Evolutionary conservation across 2,888 invertebrate species (phyloP).

Genomic region (Ophion slaviceki): DNA sequence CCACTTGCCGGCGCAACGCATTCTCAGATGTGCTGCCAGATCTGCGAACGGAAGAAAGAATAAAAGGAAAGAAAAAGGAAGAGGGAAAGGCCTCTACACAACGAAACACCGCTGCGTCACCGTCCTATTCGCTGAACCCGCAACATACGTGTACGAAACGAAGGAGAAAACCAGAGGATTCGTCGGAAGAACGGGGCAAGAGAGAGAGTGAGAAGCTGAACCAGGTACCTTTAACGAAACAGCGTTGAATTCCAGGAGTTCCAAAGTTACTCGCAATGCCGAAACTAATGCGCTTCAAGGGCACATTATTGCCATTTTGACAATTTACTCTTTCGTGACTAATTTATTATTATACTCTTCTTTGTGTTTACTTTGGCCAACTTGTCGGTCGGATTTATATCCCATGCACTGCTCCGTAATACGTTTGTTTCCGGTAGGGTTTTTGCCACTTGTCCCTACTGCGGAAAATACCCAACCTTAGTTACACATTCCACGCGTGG

Average conservation of each 20-base stretch:
- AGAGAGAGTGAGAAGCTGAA: conserved; percentile 41
- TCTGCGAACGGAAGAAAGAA: neutral
- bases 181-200: conserved; percentile 8
- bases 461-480: neutral
- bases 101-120: conserved; percentile 34
- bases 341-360: neutral
- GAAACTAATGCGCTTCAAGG: conserved; percentile 1
- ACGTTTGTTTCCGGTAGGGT: too few relatives aligned
- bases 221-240: conserved; percentile 2
- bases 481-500: too few relatives aligned
- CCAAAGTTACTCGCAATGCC: conserved; percentile 17
- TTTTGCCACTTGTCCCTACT: neutral
- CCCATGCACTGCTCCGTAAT: too few relatives aligned
- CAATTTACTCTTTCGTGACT: neutral
- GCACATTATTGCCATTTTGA: neutral
- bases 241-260: conserved; percentile 50
- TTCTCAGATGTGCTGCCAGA: neutral
- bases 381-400: neutral
- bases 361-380: neutral
- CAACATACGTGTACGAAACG: conserved; percentile 5
- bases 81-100: conserved; percentile 41
- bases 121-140: conserved; percentile 16
- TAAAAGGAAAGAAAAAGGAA: neutral
- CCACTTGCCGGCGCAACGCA: conserved; percentile 30
- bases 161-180: conserved; percentile 16